These are phyloP conservation scores for Chalcosyrphus nemorum DNA, from an alignment of 2,888 invertebrate species.

Conservation along the genomic window DNA sequence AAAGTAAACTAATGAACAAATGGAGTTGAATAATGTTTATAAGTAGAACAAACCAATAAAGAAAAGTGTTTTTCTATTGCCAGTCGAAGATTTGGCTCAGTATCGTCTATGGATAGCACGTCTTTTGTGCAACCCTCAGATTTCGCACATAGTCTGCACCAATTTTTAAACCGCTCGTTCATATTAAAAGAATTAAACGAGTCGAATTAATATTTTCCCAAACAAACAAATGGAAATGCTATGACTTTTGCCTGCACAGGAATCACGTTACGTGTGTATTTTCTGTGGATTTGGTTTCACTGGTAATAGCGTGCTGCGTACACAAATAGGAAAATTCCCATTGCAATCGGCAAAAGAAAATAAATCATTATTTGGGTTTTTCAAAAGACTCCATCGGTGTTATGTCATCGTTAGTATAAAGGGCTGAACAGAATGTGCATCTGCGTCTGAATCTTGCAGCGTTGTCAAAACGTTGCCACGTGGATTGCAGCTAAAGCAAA, in stretches of 20 bases:
- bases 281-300: not conserved
- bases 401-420: too few species aligned
- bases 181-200: too few species aligned
- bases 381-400: too few species aligned
- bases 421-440: too few species aligned
- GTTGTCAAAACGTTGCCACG: too few species aligned
- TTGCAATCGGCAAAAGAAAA: too few species aligned
- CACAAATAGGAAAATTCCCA: too few species aligned
- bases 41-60: not conserved
- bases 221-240: not conserved
- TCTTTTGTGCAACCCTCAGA: conserved; percentile 4
- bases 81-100: not conserved
- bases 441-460: too few species aligned
- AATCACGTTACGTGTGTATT: not conserved
- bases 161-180: conserved; percentile 26
- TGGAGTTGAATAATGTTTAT: not conserved
- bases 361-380: too few species aligned
- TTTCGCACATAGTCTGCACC: conserved; percentile 49
- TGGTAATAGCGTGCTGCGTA: not conserved
- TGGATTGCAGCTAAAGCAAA: too few species aligned
- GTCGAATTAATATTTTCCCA: not conserved
- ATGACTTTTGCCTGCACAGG: too few species aligned
- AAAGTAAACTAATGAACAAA: too few species aligned
- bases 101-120: not conserved
- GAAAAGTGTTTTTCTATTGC: conserved; percentile 45